Evolutionary conservation across 2,113 vertebrate genomes (phyloP).

Genomic region (Thamnaconus septentrionalis): DNA sequence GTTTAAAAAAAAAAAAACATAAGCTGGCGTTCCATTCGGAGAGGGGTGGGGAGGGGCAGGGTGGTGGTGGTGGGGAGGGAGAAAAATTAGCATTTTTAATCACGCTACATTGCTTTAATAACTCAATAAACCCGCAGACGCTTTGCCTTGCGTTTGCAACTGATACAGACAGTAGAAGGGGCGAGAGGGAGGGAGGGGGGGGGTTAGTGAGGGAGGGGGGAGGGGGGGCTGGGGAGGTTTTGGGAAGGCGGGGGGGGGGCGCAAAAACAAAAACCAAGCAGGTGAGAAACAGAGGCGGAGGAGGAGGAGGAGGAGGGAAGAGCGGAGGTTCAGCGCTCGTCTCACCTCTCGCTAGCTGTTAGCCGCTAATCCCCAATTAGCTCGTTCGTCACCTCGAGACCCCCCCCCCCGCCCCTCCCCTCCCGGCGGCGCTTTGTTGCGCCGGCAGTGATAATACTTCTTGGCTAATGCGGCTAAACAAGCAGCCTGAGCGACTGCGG

Average conservation of each 20-base stretch:
- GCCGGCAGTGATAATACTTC: slow-evolving; percentile 22
- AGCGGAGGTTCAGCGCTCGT: slow-evolving; percentile 48
- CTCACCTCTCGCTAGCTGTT: slow-evolving; percentile 52
- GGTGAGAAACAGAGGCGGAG: slow-evolving; percentile 13
- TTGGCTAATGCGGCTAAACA: slow-evolving; percentile 35
- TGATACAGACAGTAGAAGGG: slow-evolving; percentile 10
- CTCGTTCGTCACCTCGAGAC: slow-evolving; percentile 57
- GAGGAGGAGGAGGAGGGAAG: slow-evolving; percentile 27
- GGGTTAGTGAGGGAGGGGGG: slow-evolving; percentile 24
- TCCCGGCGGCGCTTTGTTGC: slow-evolving; percentile 29
- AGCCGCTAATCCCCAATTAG: slow-evolving; percentile 72
- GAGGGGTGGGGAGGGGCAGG: no score
- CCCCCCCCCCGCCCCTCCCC: slow-evolving; percentile 47
- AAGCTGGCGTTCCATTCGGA: no score
- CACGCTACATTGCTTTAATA: slow-evolving; percentile 79
- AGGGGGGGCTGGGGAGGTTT: slow-evolving; percentile 28
- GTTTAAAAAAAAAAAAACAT: no score
- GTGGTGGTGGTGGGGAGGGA: slow-evolving; percentile 1
- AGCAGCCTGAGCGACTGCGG: slow-evolving; percentile 3
- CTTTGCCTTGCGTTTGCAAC: background rate
- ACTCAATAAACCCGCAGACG: slow-evolving; percentile 71
- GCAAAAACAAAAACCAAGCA: slow-evolving; percentile 42
- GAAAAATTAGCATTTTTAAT: slow-evolving; percentile 82
- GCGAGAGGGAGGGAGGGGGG: slow-evolving; percentile 30
- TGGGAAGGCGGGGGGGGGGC: background rate